Percentiles rank a stretch among this genome's conserved stretches.
Conservation (phyloP, 2,797 vertebrate species). For the Poecilia velifera region DNA sequence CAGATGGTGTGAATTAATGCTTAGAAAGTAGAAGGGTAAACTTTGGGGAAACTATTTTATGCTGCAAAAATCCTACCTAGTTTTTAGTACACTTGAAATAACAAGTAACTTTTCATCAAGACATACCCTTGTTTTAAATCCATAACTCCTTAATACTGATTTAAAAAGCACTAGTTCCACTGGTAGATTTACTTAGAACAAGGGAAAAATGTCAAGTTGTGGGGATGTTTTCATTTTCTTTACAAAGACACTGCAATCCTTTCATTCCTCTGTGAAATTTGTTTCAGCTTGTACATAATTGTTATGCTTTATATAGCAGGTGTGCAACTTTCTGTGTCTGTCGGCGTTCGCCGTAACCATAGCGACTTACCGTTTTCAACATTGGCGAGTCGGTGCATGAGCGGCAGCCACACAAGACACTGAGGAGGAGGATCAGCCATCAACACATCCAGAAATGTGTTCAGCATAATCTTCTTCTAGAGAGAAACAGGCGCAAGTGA, state of each 20-base stretch:
- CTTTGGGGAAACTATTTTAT: not conserved
- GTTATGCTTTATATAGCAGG: not conserved
- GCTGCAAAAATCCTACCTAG: not conserved
- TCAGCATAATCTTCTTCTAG: conserved; percentile 95
- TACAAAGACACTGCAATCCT: not conserved
- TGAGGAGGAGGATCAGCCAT: conserved; percentile 98
- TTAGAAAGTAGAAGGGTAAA: not conserved
- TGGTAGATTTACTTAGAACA: no score
- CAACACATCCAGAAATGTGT: conserved; percentile 94
- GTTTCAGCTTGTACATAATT: not conserved
- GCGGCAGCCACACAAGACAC: conserved; percentile 98
- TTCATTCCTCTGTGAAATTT: not conserved
- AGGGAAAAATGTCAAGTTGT: no score
- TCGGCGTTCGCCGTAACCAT: not conserved
- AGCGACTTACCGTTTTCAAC: conserved; percentile 91
- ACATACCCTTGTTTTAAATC: no score
- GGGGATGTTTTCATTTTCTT: not conserved
- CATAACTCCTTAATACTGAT: no score
- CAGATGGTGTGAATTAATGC: not conserved
- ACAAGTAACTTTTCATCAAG: no score
- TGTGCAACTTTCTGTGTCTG: not conserved
- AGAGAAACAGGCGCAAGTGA: conserved; percentile 59
- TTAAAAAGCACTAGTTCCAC: no score
- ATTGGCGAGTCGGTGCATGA: conserved; percentile 97
- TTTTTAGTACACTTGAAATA: no score